phyloP scores from a whole-genome alignment of 2,797 vertebrate species.

The Distichodus sexfasciatus region DNA sequence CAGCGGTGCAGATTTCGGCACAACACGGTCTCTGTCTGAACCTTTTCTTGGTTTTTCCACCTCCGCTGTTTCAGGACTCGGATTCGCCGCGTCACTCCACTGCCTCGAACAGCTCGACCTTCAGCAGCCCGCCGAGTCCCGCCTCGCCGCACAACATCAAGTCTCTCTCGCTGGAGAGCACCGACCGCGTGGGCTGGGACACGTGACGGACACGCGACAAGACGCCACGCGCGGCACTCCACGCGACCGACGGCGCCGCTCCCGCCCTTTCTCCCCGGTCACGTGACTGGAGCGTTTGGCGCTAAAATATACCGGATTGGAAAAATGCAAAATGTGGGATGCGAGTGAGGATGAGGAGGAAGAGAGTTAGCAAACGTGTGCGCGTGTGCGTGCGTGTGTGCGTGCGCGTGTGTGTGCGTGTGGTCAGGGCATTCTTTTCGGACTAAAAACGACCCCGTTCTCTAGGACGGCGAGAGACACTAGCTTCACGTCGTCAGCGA shows the following conservation, averaged over 20 bases:
- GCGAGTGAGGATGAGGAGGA: slow-evolving; percentile 18
- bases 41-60: background rate
- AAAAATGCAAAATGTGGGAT: too few species aligned
- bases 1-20: too few species aligned
- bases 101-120: slow-evolving; percentile 97
- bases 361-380: slow-evolving; percentile 26
- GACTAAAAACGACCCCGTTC: slow-evolving; percentile 39
- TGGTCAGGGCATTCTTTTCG: slow-evolving; percentile 40
- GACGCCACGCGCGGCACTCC: slow-evolving; percentile 28
- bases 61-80: slow-evolving; percentile 81
- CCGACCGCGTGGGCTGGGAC: slow-evolving; percentile 93
- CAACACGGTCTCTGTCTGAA: too few species aligned
- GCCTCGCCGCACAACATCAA: slow-evolving; percentile 95
- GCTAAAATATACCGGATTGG: slow-evolving; percentile 4
- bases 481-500: background rate
- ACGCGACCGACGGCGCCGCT: slow-evolving; percentile 9
- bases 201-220: slow-evolving; percentile 80
- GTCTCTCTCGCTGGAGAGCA: slow-evolving; percentile 95
- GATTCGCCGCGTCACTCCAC: slow-evolving; percentile 97
- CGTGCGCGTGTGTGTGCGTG: slow-evolving; percentile 31
- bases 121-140: slow-evolving; percentile 96
- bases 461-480: background rate
- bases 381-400: slow-evolving; percentile 17
- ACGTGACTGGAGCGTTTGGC: slow-evolving; percentile 20
- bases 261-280: slow-evolving; percentile 7